Evolutionary conservation across 2,888 invertebrate species (phyloP), one percentile per base, ranked within the genome.

Genomic region (Chymomyza amoena): DNA sequence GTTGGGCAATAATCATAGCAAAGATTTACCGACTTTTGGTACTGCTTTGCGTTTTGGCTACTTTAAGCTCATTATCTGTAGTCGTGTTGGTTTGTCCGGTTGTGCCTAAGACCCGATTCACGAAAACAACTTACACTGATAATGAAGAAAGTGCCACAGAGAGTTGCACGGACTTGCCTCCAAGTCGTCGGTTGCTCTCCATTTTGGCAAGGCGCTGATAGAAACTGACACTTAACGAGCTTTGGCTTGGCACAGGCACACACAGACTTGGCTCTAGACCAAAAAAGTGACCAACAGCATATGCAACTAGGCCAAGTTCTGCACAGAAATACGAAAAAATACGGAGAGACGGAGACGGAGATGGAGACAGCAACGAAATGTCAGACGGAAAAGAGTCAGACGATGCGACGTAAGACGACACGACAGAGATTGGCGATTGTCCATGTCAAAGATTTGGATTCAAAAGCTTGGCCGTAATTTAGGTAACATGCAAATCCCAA

Each of bases 271-370:
- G 25, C 25, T 7, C 6, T 60, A 39, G 74, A 25, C 56, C 76
- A 71, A 84, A 71, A 84, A 81, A 68, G 81, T 81, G 81, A 81
- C 78, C 83, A 45, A 78, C 39, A 45, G 39, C 39, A 45, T 72
- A 68, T 68, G 64, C 70, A 83, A 79, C 78, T 83, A 84, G 83
- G 83, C 84, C 83, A 85, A 45, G 85, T 84, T 79, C 75, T 81
- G 68, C 65, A 56, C 57, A 69, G 15, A 56, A 61, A 65, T n/a
- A n/a, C n/a, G n/a, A n/a, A n/a, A n/a, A n/a, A n/a, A n/a, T n/a
- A n/a, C 10, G 51, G n/a, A 68, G 15, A 56, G 50, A 65, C 10
- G 51, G 18, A 25, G 25, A n/a, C n/a, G n/a, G n/a, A 25, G 25
- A 25, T 4, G 50, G 54, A 61, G 20, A 64, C 70, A 18, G 32